A percentile compares a stretch with the other conserved stretches of the same genome.
Evolutionary conservation across 2,113 vertebrate genomes (phyloP).

Genomic region (Psettodes erumei): DNA sequence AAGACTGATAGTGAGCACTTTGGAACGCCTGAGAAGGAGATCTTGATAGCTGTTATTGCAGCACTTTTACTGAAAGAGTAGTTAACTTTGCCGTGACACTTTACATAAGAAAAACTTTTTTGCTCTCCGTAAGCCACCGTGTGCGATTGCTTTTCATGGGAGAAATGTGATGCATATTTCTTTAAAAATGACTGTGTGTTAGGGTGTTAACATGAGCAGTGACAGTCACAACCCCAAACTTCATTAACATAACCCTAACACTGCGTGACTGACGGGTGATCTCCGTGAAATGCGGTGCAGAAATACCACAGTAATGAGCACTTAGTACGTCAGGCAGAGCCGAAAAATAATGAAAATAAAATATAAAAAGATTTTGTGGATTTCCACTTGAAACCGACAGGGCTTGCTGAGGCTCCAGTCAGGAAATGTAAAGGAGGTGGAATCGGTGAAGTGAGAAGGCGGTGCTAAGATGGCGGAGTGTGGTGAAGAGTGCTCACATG

Average conservation of each 20-base stretch:
- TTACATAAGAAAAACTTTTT: not conserved
- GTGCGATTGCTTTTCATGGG: not conserved
- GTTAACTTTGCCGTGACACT: not conserved
- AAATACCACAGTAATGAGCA: conserved; percentile 50
- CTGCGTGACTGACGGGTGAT: conserved; percentile 51
- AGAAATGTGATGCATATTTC: not conserved
- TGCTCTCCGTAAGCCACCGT: not conserved
- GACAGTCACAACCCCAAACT: conserved; percentile 52
- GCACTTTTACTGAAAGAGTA: conserved; percentile 17
- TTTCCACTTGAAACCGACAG: conserved; percentile 36
- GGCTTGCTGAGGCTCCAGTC: conserved; percentile 1
- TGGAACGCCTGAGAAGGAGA: conserved; percentile 10
- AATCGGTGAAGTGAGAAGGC: conserved; percentile 47
- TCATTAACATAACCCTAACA: conserved; percentile 29
- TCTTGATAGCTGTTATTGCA: conserved; percentile 10
- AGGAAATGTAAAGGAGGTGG: conserved; percentile 31
- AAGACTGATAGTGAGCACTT: not conserved
- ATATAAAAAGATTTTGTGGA: conserved; percentile 10
- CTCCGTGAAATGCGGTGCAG: conserved; percentile 32
- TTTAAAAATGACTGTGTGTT: not conserved
- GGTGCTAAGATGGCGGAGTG: conserved; percentile 31
- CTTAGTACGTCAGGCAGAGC: conserved; percentile 26
- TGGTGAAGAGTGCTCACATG: conserved; percentile 41
- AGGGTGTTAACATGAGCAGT: conserved; percentile 21
- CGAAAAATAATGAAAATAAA: not conserved